Evolutionary conservation across 2,888 invertebrate species (phyloP).

Genomic region (Glomeris marginata): DNA sequence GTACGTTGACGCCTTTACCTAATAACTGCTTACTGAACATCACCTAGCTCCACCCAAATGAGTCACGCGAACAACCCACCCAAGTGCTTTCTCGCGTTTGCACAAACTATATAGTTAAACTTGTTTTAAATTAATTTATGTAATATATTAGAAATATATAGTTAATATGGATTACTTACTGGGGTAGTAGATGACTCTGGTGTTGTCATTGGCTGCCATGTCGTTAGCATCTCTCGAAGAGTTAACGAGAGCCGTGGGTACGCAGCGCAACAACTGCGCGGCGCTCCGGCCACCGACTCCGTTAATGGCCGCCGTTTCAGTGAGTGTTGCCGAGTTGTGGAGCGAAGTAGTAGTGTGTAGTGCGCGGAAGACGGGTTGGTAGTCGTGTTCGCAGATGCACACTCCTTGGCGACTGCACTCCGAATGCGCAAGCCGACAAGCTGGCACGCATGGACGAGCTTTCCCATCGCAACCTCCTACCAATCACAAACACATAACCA

Average conservation of each 20-base stretch:
- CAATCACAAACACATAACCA: conserved; percentile 12
- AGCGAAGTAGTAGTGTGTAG: conserved; percentile 8
- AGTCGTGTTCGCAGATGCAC: conserved; percentile 21
- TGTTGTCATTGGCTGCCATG: conserved; percentile 10
- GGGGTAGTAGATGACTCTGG: conserved; percentile 14
- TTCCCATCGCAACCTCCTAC: conserved; percentile 32
- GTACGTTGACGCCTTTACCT: too few relatives aligned
- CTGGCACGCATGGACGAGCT: conserved; percentile 28
- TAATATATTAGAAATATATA: neutral
- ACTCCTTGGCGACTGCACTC: conserved; percentile 22
- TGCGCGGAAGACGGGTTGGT: conserved; percentile 18
- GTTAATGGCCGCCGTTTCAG: too few relatives aligned
- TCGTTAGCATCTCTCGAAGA: conserved; percentile 14
- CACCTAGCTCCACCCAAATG: too few relatives aligned
- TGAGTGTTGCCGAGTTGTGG: too few relatives aligned
- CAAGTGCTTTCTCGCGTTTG: too few relatives aligned
- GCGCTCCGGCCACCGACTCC: neutral
- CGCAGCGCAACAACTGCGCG: conserved; percentile 12
- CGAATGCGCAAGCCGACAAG: conserved; percentile 20
- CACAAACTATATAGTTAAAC: too few relatives aligned
- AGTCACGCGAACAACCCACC: too few relatives aligned
- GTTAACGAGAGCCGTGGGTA: conserved; percentile 14
- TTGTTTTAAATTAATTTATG: neutral
- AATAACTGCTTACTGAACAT: too few relatives aligned
- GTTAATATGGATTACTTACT: conserved; percentile 11